Conservation (phyloP, 2,888 invertebrate genomes). For the Bombyx huttoni region DNA sequence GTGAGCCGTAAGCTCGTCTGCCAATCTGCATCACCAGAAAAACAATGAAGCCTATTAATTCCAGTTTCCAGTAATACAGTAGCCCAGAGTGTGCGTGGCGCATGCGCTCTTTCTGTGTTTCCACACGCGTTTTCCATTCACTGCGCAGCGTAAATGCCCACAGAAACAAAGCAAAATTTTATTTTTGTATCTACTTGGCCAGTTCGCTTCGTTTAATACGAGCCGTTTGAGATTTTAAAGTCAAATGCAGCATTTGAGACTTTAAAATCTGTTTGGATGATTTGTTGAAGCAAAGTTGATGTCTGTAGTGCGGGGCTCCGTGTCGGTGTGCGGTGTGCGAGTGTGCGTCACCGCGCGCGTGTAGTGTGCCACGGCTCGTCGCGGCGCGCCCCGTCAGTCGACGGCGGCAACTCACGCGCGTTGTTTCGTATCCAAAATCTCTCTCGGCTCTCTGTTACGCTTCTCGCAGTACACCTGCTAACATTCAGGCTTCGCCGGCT, state of each 20-base stretch:
- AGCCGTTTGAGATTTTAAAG: conserved; percentile 57
- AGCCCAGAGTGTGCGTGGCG: conserved; percentile 47
- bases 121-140: conserved; percentile 56
- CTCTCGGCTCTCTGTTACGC: conserved; percentile 39
- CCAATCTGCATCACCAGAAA: not conserved
- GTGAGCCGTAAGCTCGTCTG: not conserved
- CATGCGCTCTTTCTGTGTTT: conserved; percentile 47
- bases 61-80: conserved; percentile 22
- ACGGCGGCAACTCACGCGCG: conserved; percentile 68
- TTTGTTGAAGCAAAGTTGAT: conserved; percentile 23
- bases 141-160: conserved; percentile 53
- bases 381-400: conserved; percentile 69
- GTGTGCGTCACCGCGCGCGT: conserved; percentile 58
- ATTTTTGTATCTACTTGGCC: conserved; percentile 43
- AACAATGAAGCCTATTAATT: not conserved
- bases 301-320: conserved; percentile 24
- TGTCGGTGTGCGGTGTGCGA: conserved; percentile 24
- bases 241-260: conserved; percentile 58
- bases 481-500: conserved; percentile 53
- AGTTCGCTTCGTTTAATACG: conserved; percentile 34
- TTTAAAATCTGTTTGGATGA: conserved; percentile 57
- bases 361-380: conserved; percentile 50
- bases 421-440: conserved; percentile 45
- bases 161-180: conserved; percentile 28
- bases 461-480: conserved; percentile 48